Evolutionary conservation across 2,113 vertebrate genomes (phyloP).

Genomic region (Apodemus sylvaticus): DNA sequence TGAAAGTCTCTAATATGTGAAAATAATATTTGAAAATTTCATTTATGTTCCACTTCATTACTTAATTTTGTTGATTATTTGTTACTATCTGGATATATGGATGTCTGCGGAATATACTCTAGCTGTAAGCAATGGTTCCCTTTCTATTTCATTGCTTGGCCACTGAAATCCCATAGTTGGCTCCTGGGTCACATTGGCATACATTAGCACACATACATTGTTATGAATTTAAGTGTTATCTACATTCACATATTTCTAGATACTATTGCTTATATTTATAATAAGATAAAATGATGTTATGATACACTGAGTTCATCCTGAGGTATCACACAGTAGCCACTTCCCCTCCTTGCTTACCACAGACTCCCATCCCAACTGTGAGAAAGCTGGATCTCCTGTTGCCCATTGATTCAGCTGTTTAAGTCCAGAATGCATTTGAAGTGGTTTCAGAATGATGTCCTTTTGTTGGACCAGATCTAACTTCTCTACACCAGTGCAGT

Average conservation of each 20-base stretch:
- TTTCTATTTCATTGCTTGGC: not conserved
- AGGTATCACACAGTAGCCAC: not conserved
- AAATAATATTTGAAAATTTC: not conserved
- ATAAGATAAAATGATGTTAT: not conserved
- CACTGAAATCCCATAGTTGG: not conserved
- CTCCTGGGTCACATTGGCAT: not conserved
- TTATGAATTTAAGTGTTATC: not conserved
- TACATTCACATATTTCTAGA: not conserved
- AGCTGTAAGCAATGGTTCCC: not conserved
- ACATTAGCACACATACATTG: not conserved
- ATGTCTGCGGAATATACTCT: not conserved
- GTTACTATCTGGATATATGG: not conserved
- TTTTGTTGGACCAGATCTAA: not conserved
- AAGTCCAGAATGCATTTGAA: not conserved
- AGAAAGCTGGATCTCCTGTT: not conserved
- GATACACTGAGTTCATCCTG: not conserved
- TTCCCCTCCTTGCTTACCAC: not conserved
- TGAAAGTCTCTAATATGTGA: not conserved
- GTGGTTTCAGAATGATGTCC: not conserved
- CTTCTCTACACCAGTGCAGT: not conserved
- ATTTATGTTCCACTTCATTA: not conserved
- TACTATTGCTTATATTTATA: not conserved
- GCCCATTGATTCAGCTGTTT: not conserved
- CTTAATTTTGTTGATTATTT: not conserved
- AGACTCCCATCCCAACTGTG: not conserved